phyloP scores from a whole-genome alignment of 2,113 vertebrate species.

The Suricata suricatta region DNA sequence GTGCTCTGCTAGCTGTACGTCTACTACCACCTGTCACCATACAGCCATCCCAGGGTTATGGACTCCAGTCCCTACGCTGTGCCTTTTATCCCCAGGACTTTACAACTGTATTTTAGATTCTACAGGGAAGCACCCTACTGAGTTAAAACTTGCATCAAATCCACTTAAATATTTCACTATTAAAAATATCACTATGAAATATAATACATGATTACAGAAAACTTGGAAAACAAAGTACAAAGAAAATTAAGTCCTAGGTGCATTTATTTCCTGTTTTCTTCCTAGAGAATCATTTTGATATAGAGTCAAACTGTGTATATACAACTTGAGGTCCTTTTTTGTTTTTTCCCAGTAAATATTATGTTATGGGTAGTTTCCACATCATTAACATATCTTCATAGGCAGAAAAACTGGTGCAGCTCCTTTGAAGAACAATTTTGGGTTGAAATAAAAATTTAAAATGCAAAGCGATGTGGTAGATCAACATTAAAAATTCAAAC shows the following conservation, averaged over 20 bases:
- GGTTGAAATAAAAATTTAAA: not conserved
- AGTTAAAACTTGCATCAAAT: not conserved
- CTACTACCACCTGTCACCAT: no score
- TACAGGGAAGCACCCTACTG: not conserved
- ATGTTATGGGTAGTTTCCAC: not conserved
- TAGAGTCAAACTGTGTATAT: not conserved
- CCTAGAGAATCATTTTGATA: not conserved
- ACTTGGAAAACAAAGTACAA: not conserved
- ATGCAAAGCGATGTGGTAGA: not conserved
- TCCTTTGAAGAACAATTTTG: not conserved
- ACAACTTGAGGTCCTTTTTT: not conserved
- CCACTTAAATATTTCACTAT: not conserved
- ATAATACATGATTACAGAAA: not conserved
- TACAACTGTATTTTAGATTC: not conserved
- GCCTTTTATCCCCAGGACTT: no score
- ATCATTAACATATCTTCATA: not conserved
- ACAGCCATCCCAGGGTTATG: no score
- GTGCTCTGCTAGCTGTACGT: no score
- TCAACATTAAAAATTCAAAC: not conserved
- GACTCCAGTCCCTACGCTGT: no score
- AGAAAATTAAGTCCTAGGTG: not conserved
- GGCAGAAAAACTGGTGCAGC: not conserved
- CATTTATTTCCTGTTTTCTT: not conserved
- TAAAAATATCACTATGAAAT: not conserved
- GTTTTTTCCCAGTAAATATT: not conserved